phyloP scores from a whole-genome alignment of 2,113 vertebrate genomes.

The Pithys albifrons region DNA sequence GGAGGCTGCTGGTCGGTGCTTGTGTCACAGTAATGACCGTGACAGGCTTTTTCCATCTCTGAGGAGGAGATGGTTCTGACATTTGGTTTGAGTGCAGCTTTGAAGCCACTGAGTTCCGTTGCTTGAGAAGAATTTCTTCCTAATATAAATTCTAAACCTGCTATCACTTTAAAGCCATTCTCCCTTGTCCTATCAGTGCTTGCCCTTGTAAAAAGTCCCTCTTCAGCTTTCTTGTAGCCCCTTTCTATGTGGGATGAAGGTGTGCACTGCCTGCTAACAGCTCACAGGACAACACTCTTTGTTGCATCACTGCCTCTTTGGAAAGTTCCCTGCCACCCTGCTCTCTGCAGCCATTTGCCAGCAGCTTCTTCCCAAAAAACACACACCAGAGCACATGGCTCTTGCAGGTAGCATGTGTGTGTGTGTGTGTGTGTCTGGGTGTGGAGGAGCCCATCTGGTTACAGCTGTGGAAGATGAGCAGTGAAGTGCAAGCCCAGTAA shows the following conservation, averaged over 20 bases:
- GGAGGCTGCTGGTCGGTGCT: neutral
- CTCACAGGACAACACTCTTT: neutral
- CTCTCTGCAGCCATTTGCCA: neutral
- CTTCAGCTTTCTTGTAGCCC: neutral
- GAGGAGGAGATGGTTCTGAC: neutral
- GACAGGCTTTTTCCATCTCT: slow-evolving; percentile 22
- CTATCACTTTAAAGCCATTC: neutral
- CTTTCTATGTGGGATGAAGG: neutral
- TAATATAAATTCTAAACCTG: neutral
- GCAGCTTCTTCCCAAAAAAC: neutral
- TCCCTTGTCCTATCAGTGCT: neutral
- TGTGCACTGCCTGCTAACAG: neutral
- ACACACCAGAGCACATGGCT: neutral
- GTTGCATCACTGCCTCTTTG: rapidly evolving
- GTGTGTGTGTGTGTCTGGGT: rapidly evolving
- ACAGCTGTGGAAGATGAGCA: rapidly evolving
- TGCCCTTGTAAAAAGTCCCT: neutral
- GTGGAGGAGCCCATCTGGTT: neutral
- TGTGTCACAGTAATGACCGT: neutral
- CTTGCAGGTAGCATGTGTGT: neutral
- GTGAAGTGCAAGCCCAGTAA: neutral
- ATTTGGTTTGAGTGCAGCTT: neutral
- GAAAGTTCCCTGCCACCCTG: neutral
- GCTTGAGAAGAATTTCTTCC: neutral
- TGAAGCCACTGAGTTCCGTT: neutral